Evolutionary conservation across 2,888 invertebrate species (phyloP), one percentile per base, ranked within the genome.

Genomic region (Anthrax anthrax): DNA sequence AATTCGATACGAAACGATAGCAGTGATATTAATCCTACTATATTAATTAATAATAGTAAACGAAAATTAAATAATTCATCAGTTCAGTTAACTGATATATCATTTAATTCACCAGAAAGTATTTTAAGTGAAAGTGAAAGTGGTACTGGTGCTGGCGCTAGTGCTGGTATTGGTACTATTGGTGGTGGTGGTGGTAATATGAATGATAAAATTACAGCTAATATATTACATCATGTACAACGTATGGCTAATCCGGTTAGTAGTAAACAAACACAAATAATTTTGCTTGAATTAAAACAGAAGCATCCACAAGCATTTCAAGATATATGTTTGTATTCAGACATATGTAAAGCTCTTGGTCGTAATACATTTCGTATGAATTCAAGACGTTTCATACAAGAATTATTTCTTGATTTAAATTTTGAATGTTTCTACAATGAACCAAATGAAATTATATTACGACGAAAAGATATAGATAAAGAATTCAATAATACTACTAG

Each of bases 311-410:
- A 77, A 32, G 71, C 78, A 51, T 85, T 85, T 68, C 79, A 87
- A 68, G 89, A 90, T 61, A 72, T 87, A 49, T 96, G 96, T 67
- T 75, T 95, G 17, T 96, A 91, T 70, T 92, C 91, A 0, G 95
- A 96, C 65, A 82, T 92, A 14, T 84, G 87, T 63, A 79, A 78
- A 51, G 72, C 87, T 47, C 71, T 95, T 47, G 79, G 85, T 1
- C 76, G 78, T 45, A 84, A 82, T 63, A 81, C 84, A 39, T 92
- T 89, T 67, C 78, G 90, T 60, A 72, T 92, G 60, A 77, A 78
- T 50, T 82, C 90, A 3, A 75, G 95, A 13, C 76, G 91, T 47
- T 89, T 94, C 66, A 72, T 96, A 29, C 95, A 96, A 64, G 96
- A 96, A 65, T 72, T 96, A 36, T 96, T 96, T 67, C 74, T 89